phyloP scores from a whole-genome alignment of 2,113 vertebrate genomes.

The Megaptera novaeangliae region DNA sequence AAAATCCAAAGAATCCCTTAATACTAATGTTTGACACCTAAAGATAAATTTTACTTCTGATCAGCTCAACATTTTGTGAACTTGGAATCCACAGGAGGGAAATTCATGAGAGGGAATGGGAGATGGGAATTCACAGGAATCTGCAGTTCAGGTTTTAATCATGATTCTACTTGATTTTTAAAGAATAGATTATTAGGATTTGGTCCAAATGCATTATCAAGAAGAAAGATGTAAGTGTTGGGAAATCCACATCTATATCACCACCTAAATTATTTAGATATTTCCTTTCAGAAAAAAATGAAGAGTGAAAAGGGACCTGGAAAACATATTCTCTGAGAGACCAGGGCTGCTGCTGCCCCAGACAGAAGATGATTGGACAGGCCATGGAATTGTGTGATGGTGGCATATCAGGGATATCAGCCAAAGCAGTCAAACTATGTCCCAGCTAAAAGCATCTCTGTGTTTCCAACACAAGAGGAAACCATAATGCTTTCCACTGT shows the following conservation, averaged over 20 bases:
- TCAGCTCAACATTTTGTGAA: neutral
- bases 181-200: neutral
- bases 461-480: slow-evolving; percentile 56
- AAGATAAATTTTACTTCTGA: neutral
- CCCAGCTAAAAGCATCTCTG: slow-evolving; percentile 59
- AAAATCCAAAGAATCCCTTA: neutral
- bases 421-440: slow-evolving; percentile 54
- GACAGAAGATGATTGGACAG: neutral
- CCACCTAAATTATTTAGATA: neutral
- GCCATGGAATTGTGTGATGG: neutral
- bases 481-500: slow-evolving; percentile 57
- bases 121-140: neutral
- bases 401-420: neutral
- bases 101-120: neutral
- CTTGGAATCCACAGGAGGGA: neutral
- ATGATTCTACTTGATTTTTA: neutral
- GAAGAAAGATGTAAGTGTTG: slow-evolving; percentile 16
- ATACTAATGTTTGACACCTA: neutral
- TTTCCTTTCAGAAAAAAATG: slow-evolving; percentile 1
- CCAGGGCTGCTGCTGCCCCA: neutral
- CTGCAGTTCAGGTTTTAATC: slow-evolving; percentile 13
- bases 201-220: neutral
- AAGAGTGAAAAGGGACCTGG: neutral
- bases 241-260: neutral
- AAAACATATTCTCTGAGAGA: neutral